phyloP scores from a whole-genome alignment of 2,888 invertebrate species.

The Idaea straminata region DNA sequence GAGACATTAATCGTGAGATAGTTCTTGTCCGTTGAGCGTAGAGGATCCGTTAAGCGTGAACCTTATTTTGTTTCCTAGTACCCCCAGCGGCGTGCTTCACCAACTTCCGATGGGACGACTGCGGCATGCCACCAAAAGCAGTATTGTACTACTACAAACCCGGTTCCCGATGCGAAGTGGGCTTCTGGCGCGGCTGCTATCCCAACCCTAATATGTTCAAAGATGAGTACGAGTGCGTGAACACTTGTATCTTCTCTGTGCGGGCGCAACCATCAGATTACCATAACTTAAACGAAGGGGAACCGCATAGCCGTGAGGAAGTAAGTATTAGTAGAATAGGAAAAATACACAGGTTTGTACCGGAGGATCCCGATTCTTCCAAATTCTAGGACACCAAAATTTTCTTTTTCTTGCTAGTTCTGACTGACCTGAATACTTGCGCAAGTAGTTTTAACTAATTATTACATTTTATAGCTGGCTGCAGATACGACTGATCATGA shows the following conservation, averaged over 20 bases:
- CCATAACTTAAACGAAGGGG: constrained; percentile 28
- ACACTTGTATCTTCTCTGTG: constrained; percentile 56
- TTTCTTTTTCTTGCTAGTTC: not conserved
- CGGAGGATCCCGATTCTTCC: no score
- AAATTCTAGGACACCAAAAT: not conserved
- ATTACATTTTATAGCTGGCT: not conserved
- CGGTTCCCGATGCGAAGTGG: constrained; percentile 69
- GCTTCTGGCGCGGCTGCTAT: constrained; percentile 64
- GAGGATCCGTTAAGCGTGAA: not conserved
- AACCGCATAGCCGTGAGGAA: not conserved
- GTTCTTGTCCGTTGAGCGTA: no score
- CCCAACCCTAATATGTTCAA: constrained; percentile 68
- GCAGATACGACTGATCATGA: not conserved
- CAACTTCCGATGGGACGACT: constrained; percentile 61
- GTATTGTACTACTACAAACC: constrained; percentile 68
- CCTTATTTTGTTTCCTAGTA: constrained; percentile 34
- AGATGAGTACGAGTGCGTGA: constrained; percentile 63
- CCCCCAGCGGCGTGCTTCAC: constrained; percentile 57
- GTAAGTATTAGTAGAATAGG: not conserved
- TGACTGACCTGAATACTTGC: no score
- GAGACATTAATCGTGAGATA: no score
- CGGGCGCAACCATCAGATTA: constrained; percentile 42
- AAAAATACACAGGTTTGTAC: no score
- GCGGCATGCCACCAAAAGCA: constrained; percentile 49
- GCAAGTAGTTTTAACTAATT: no score